Evolutionary conservation across 2,113 vertebrate genomes (phyloP), one percentile per base, ranked within the genome.

Genomic region (Hoplias malabaricus): DNA sequence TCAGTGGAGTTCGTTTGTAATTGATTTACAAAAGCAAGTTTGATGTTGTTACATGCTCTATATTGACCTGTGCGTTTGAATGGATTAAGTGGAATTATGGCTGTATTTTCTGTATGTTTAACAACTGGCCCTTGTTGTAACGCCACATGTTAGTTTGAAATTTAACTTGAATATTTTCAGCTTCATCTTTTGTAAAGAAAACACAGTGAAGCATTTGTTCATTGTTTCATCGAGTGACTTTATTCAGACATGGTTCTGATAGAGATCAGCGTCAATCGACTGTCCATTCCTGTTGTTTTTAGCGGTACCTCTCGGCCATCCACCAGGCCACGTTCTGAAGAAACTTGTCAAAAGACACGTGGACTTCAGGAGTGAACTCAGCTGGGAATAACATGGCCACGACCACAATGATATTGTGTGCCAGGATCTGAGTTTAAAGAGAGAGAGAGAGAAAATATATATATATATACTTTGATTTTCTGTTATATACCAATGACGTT

Each of bases 251-350:
- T 73, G 27, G 54, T 6, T 38, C 36, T 62, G 21, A 48, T 1
- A 63, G 19, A 16, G 50, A 21, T 42, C 2, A 56, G 31, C 23
- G 6, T 56, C 40, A 13, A 11, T 68, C 7, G 2, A 69, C n/a
- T 13, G 7, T 12, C 8, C 2, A 2, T 33, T 23, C 23, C 19
- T 11, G 7, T 12, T 11, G 50, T 34, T 13, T 77, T 83, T 81
- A 85, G 25, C 84, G 76, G 84, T 85, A 85, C 25, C 33, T 81
- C 71, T 85, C 84, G 31, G 84, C 29, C 34, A 85, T 67, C 43
- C 50, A 82, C 31, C 63, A 34, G 14, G 75, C 78, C 78, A 85
- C 2, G 21, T 42, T 46, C 42, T 74, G 66, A 16, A 85, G 71
- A 38, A 85, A 85, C 67, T 85, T 85, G 66, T 85, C 84, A 19